These are phyloP conservation scores for Pantherophis alleghaniensis DNA, from an alignment of 2,797 vertebrate species.

Conservation along the genomic window DNA sequence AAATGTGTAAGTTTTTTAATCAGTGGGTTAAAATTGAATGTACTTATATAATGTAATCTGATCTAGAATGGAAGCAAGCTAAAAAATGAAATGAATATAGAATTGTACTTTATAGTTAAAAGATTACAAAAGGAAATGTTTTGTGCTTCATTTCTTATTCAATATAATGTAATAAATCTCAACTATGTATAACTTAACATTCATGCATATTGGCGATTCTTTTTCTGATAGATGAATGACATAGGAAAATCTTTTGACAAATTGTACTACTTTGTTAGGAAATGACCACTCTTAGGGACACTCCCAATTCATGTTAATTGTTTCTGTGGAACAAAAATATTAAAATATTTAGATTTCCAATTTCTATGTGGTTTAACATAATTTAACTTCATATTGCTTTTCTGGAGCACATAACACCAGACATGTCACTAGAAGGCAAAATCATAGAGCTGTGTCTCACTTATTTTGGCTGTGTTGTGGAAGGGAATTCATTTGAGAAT, in stretches of 20 bases:
- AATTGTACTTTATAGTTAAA: background rate
- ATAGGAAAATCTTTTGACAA: constrained; percentile 21
- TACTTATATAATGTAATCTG: background rate
- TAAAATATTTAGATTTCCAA: constrained; percentile 47
- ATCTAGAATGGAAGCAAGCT: background rate
- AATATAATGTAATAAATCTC: background rate
- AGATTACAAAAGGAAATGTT: background rate
- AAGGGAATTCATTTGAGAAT: background rate
- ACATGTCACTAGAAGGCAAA: background rate
- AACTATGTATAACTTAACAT: background rate
- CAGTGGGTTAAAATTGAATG: background rate
- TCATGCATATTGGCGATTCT: fast-evolving
- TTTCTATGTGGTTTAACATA: constrained; percentile 34
- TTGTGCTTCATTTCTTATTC: background rate
- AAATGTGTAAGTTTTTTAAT: background rate
- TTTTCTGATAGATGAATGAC: background rate
- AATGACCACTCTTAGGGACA: constrained; percentile 26
- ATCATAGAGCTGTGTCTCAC: background rate
- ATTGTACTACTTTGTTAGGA: constrained; percentile 9
- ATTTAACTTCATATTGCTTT: constrained; percentile 16
- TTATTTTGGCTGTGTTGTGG: background rate
- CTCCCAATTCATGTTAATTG: constrained; percentile 12
- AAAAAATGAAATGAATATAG: fast-evolving
- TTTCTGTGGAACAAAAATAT: constrained; percentile 33
- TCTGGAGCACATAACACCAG: background rate